Evolutionary conservation across 1,140 invertebrate genomes (phyloP), one percentile per base, ranked within the genome.

Genomic region (Drosophila bifasciata): DNA sequence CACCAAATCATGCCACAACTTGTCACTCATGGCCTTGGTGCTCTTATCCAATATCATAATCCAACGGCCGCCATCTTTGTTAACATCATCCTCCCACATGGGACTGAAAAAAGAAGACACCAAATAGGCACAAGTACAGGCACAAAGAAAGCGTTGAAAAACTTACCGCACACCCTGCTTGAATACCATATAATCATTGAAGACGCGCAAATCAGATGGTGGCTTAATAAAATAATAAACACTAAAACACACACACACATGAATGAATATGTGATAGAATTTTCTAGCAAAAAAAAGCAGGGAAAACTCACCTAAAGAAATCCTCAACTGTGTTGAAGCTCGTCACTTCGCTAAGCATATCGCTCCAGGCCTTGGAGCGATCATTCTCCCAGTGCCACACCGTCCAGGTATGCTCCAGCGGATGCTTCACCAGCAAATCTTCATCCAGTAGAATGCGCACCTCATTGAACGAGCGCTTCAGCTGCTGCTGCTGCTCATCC

Each of bases 361-460:
- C 96, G 91, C 97, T 96, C 99, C 98, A 99, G 63, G 93, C 80
- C 90, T 97, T 97, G 61, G 93, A 94, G 79, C 96, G 95, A 92
- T 99, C 97, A 89, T 96, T 97, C 92, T 99, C 98, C 92, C 96
- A 99, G 92, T 98, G 99, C 98, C 98, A 99, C 46, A 99, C 93
- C 0, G 98, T 98, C 99, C 99, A 99, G 21, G 94, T 95, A 92
- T 98, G 97, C 91, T 99, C 97, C 40, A 99, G 91, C 1, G 98
- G 98, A 93, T 99, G 98, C 92, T 99, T 99, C 16, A 97, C 95
- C 32, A 95, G 90, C 75, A 94, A 92, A 73, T 91, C 88, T 7
- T 79, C 88, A 16, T 88, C 78, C 6, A 89, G 74, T 1, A 76
- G 55, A 16, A 39, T 74, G 2, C 86, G n/a, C 11, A 78, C 46